Base-by-base conservation (phyloP, 2,888 invertebrate genomes). In the Laothoe populi region DNA sequence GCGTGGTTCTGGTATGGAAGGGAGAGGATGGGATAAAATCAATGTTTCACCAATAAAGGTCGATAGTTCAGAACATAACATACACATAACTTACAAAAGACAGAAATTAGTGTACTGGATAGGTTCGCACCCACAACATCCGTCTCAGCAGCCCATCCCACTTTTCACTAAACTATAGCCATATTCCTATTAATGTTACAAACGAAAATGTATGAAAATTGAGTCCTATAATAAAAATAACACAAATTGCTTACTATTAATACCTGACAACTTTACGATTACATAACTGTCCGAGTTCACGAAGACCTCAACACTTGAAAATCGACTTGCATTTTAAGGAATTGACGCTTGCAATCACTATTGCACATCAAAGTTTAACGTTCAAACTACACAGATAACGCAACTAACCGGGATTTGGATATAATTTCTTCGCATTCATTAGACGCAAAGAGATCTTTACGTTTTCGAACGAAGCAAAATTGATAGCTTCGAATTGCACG, bases 261-360 rank as follows among this genome's bases (percentile, higher is more conserved):
- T 44, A 44, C 44, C 44, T 44, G 8, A 44, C 19, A 2, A 44
- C 7, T 35, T 13, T 19, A 19, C 68, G 63, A 73, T 90, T 88
- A 87, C 83, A 81, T 84, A 87, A 88, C 73, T 70, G 71, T 70
- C 73, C 78, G 72, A 78, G 71, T 79, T 64, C 76, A 80, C 78
- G 67, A 70, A 79, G 79, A 85, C 86, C 86, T 88, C 87, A 86
- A 79, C 86, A 79, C 77, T 78, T 84, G 81, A 79, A 80, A 85
- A 87, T 84, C 79, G 78, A 84, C 80, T 82, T 74, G 82, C 78
- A 75, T 77, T 77, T 83, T 80, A 82, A 82, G 82, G 79, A 82
- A 87, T 82, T 79, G 75, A 80, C 23, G 40, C 57, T 11, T 57
- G 23, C 24, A 58, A 57, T 21, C 46, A 23, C 7, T 44, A 44